A percentile compares a stretch with the other conserved stretches of the same genome.
Evolutionary conservation across 1,140 invertebrate species (phyloP).

Genomic region (Zaprionus nigranus): DNA sequence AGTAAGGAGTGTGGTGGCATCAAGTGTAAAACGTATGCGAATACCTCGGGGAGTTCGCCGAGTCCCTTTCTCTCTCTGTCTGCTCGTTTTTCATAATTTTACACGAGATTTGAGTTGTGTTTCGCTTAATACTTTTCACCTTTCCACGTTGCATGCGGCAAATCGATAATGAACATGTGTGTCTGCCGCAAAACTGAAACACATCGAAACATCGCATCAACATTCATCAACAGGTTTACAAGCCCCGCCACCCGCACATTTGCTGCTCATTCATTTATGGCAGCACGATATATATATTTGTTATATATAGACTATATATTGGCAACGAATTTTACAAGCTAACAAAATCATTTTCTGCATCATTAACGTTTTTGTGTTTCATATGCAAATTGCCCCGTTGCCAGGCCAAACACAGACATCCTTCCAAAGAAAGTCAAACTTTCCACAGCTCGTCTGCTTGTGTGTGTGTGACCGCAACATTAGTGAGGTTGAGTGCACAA

Average conservation of each 20-base stretch:
- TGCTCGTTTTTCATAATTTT: constrained; percentile 79
- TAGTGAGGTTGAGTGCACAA: constrained; percentile 79
- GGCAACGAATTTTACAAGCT: constrained; percentile 75
- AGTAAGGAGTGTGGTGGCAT: constrained; percentile 10
- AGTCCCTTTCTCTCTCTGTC: not conserved
- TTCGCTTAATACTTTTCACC: constrained; percentile 25
- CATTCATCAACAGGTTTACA: constrained; percentile 83
- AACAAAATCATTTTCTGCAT: constrained; percentile 82
- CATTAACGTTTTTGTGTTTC: constrained; percentile 83
- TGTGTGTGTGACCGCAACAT: constrained; percentile 71
- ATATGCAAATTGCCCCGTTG: constrained; percentile 70
- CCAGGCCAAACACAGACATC: constrained; percentile 6
- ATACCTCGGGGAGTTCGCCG: constrained; percentile 45
- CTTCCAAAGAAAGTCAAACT: constrained; percentile 71
- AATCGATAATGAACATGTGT: not conserved
- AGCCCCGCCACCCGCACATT: constrained; percentile 52
- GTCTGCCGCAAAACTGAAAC: not conserved
- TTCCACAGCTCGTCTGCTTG: constrained; percentile 33
- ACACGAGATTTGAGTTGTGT: constrained; percentile 69
- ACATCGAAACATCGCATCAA: constrained; percentile 28
- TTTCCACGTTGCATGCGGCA: constrained; percentile 2
- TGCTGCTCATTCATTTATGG: constrained; percentile 72
- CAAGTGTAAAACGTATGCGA: constrained; percentile 45
- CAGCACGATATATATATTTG: constrained; percentile 30
- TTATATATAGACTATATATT: constrained; percentile 24